Evolutionary conservation across 1,140 invertebrate genomes (phyloP), one percentile per base, ranked within the genome.

Genomic region (Drosophila sturtevanti): DNA sequence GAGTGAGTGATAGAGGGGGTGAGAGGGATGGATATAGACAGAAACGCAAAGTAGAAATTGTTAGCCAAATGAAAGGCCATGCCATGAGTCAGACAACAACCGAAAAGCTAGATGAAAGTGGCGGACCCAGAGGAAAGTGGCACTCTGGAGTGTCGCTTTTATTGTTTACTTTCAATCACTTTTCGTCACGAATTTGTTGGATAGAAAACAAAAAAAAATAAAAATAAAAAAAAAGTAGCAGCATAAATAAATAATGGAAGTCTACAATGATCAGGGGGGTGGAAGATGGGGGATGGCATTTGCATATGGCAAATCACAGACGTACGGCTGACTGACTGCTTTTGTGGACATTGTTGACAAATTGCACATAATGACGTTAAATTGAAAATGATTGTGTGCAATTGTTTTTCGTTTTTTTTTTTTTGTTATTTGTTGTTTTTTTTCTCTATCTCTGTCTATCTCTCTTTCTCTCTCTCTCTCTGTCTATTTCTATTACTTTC

Each of bases 131-230:
- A 87, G 82, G 82, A 86, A 86, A 86, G 82, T 87, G 84, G 67
- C 80, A 18, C 69, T 48, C 41, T 68, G 51, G 80, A 84, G 84
- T 89, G 84, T 89, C 77, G 84, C 85, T 89, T 89, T 89, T 84
- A 89, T 91, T 91, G 87, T 91, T 91, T 91, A 89, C 80, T 86
- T 91, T 91, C 87, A 91, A 91, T 91, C 90, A 91, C 90, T 85
- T 91, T 91, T 91, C 86, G 90, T 91, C 90, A 91, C 90, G 90
- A 91, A 91, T 81, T 77, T 77, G 61, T 81, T 38, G 52, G 58
- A 65, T 61, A 52, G 60, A 21, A 31, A 31, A 1, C 2, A 31
- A 31, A 6, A 4, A 31, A 31, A 31, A 31, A 31, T 6, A 31
- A 31, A 31, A 6, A 6, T 6, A 31, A 1, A 31, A 7, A 61